Evolutionary conservation across 2,797 vertebrate genomes (phyloP).

Genomic region (Babyrousa celebensis): DNA sequence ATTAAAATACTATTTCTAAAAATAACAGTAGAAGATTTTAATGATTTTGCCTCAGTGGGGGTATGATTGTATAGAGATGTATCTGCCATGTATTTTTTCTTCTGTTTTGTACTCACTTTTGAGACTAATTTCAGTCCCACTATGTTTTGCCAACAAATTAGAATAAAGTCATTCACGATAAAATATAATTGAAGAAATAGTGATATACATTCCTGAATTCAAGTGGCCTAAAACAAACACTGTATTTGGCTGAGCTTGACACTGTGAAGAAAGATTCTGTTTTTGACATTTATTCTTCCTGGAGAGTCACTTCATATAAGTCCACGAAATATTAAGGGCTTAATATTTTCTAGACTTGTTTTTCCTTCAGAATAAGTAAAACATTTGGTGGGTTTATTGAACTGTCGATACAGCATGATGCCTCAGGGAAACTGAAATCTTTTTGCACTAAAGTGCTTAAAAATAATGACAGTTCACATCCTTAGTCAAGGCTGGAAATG

Average conservation of each 20-base stretch:
- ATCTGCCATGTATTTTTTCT: not conserved
- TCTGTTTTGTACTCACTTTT: constrained; percentile 27
- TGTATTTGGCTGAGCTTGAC: constrained; percentile 35
- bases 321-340: constrained; percentile 76
- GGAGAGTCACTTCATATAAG: constrained; percentile 64
- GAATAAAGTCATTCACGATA: constrained; percentile 24
- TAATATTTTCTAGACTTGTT: constrained; percentile 77
- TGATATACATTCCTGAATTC: not conserved
- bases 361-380: constrained; percentile 83
- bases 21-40: not conserved
- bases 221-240: not conserved
- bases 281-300: constrained; percentile 71
- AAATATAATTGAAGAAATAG: constrained; percentile 56
- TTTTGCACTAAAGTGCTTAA: constrained; percentile 76
- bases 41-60: not conserved
- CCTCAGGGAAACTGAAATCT: constrained; percentile 75
- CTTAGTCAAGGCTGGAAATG: constrained; percentile 47
- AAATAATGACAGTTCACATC: constrained; percentile 80
- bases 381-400: constrained; percentile 80
- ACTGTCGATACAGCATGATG: constrained; percentile 73
- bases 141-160: constrained; percentile 45
- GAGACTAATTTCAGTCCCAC: not conserved
- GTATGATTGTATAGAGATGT: not conserved
- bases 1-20: constrained; percentile 41
- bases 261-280: constrained; percentile 33